Percentiles rank a stretch among this genome's conserved stretches.
Evolutionary conservation across 2,797 vertebrate species (phyloP).

Genomic region (Sebastes flavidus): DNA sequence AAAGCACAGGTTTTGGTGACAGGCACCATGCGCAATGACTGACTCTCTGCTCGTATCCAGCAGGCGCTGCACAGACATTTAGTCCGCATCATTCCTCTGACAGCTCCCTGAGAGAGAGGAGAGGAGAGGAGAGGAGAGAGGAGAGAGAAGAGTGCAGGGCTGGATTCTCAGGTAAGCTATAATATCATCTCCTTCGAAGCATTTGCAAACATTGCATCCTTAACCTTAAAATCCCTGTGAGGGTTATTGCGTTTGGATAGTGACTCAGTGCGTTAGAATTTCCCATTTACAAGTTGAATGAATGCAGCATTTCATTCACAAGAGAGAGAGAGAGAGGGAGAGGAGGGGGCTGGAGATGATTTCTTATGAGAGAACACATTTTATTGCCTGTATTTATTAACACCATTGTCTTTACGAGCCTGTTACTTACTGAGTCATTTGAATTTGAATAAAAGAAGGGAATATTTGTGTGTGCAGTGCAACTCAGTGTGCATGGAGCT

Average conservation of each 20-base stretch:
- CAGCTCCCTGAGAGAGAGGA: conserved; percentile 59
- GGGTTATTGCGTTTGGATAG: conserved; percentile 22
- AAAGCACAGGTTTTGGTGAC: conserved; percentile 49
- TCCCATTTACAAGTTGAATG: conserved; percentile 65
- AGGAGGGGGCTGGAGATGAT: not conserved
- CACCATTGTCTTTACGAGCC: conserved; percentile 32
- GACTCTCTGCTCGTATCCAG: conserved; percentile 50
- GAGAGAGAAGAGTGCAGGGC: conserved; percentile 2
- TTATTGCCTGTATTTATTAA: conserved; percentile 34
- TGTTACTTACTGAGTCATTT: conserved; percentile 20
- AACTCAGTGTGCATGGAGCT: conserved; percentile 17
- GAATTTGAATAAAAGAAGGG: conserved; percentile 8
- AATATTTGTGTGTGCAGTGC: conserved; percentile 11
- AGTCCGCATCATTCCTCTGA: conserved; percentile 77
- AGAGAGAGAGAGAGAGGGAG: conserved; percentile 9
- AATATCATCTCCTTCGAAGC: conserved; percentile 29
- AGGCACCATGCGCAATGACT: conserved; percentile 76
- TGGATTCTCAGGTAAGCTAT: conserved; percentile 73
- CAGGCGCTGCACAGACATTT: conserved; percentile 62
- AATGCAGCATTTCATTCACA: conserved; percentile 73
- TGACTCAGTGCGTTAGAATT: conserved; percentile 43
- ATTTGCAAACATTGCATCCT: conserved; percentile 38
- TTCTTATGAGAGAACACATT: conserved; percentile 24
- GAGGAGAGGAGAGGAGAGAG: not conserved
- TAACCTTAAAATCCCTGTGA: conserved; percentile 9